Evolutionary conservation across 2,888 invertebrate genomes (phyloP).

Genomic region (Cheilosia variabilis): DNA sequence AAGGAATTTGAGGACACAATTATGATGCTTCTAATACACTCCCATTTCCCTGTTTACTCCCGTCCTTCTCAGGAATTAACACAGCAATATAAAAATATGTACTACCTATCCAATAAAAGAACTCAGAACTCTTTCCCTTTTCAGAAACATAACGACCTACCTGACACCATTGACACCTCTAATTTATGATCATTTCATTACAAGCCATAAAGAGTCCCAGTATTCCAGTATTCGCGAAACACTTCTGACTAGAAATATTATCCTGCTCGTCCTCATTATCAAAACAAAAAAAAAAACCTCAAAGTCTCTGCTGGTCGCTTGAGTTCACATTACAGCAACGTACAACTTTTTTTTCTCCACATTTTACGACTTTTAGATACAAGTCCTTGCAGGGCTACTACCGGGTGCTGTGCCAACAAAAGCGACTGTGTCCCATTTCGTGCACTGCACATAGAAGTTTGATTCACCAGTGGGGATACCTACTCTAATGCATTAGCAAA

Average conservation of each 20-base stretch:
- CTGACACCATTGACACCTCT: too few species aligned
- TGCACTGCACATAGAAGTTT: conserved; percentile 35
- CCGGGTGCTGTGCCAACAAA: conserved; percentile 7
- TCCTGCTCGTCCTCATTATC: conserved; percentile 51
- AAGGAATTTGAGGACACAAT: too few species aligned
- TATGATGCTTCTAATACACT: too few species aligned
- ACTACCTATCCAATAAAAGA: too few species aligned
- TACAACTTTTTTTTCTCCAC: neutral
- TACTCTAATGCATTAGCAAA: conserved; percentile 60
- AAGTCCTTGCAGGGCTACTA: conserved; percentile 20
- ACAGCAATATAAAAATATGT: too few species aligned
- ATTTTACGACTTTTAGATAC: conserved; percentile 60
- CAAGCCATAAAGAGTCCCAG: too few species aligned
- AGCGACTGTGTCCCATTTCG: conserved; percentile 13
- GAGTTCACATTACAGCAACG: conserved; percentile 25
- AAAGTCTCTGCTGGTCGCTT: conserved; percentile 45
- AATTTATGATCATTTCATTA: too few species aligned
- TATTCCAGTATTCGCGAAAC: too few species aligned
- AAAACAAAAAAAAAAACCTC: conserved; percentile 31
- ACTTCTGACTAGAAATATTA: conserved; percentile 19
- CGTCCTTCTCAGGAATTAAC: too few species aligned
- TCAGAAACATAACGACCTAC: too few species aligned
- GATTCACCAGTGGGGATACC: conserved; percentile 12
- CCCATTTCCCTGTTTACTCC: too few species aligned
- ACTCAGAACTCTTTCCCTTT: too few species aligned